Evolutionary conservation across 2,888 invertebrate genomes (phyloP), one percentile per base, ranked within the genome.

Genomic region (Acholoe squamosa): DNA sequence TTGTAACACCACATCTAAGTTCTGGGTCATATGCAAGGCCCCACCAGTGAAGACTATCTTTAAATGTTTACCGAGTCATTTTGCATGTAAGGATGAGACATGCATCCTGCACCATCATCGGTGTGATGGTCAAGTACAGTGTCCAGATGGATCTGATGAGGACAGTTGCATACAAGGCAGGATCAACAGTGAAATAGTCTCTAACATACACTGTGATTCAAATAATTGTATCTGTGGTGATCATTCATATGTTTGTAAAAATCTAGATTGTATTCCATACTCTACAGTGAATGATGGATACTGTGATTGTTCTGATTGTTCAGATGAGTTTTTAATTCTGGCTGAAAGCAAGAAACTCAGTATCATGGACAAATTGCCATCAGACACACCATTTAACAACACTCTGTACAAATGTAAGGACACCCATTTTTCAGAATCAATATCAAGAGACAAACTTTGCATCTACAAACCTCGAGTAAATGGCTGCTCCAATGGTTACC

Each of bases 101-200:
- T 61, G 61, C 61, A 61, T 61, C 19, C n/a, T 61, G 61, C 61
- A 14, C n/a, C 61, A 61, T 61, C 19, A 61, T n/a, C 61, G 14
- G 22, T 61, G 61, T 61, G 61, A 61, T 61, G 61, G 61, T 61
- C 7, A 7, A 19, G 7, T 61, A 19, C 61, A 61, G 3, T 61
- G 61, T n/a, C 61, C 61, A 61, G 61, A 61, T 61, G 61, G 61
- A 19, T 61, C 61, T 19, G 61, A 61, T 61, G 61, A 61, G 14
- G 61, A 7, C 5, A 14, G 14, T 19, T 61, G 61, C 19, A 61
- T n/a, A 19, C 1, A 61, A 19, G 61, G 61, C 1, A n/a, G 5
- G n/a, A 19, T 61, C 14, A 12, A 3, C n/a, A n/a, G 7, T n/a
- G n/a, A 3, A n/a, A n/a, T 19, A n/a, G n/a, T 3, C 14, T 7